Evolutionary conservation across 2,113 vertebrate species (phyloP).

Genomic region (Mastomys coucha): DNA sequence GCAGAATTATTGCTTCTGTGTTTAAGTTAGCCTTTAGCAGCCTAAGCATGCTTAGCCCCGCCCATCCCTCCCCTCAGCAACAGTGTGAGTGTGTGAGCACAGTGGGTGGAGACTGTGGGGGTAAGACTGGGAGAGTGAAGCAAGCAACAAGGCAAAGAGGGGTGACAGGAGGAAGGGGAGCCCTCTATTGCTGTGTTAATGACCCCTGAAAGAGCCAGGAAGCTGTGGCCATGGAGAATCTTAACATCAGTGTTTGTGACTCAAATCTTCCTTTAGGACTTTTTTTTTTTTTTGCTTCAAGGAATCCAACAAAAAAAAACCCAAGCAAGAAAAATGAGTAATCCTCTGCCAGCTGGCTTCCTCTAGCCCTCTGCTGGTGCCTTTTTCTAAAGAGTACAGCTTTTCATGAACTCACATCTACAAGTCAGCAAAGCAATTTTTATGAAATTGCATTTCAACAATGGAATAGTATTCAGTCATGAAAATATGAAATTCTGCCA

Average conservation of each 20-base stretch:
- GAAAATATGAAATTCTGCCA: not conserved
- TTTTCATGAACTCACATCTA: not conserved
- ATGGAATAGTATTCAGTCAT: not conserved
- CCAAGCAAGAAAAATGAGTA: not conserved
- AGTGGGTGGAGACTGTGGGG: not conserved
- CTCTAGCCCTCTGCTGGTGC: not conserved
- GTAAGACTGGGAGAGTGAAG: not conserved
- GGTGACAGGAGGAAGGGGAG: not conserved
- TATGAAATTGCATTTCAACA: not conserved
- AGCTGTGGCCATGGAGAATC: not conserved
- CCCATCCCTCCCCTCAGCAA: not conserved
- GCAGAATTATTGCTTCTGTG: conserved; percentile 41
- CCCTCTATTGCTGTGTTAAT: not conserved
- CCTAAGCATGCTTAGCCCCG: conserved; percentile 5
- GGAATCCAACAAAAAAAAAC: not conserved
- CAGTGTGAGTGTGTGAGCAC: not conserved
- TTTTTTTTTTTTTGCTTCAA: not conserved
- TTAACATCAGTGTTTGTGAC: not conserved
- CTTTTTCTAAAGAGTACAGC: not conserved
- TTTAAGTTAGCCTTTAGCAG: conserved; percentile 58
- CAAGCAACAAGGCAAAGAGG: not conserved
- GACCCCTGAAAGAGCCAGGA: not conserved
- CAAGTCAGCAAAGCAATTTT: conserved; percentile 8
- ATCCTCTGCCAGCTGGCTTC: not conserved
- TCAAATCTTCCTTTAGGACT: not conserved